Evolutionary conservation across 2,113 vertebrate genomes (phyloP), one percentile per base, ranked within the genome.

Genomic region (Ictalurus punctatus): DNA sequence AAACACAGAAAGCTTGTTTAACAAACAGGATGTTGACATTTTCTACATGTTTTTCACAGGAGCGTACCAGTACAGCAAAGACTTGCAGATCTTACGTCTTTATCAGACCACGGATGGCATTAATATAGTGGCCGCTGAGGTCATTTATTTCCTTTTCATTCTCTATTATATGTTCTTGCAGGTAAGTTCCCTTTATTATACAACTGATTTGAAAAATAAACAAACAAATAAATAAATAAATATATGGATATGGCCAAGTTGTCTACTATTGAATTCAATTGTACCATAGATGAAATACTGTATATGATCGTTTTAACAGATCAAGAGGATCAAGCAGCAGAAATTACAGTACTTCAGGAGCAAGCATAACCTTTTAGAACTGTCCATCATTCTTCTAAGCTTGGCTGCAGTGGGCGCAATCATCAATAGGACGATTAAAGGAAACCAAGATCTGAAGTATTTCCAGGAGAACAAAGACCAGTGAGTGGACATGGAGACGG

Each of bases 161-260:
- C 67, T 97, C 81, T 97, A 98, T 93, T 99, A 99, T 93, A 99
- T 99, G 98, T 92, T 94, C 88, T 89, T 96, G 30, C 98, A 99
- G 97, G 98, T 99, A 90, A 95, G 94, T 59, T 5, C 73, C 25
- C 54, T 89, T 91, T 16, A 10, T 23, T 25, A 76, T 76, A 44
- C 4, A 40, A 44, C 2, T 4, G 19, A 44, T 76, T 3, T 69
- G 12, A 5, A 5, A 44, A 48, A 48, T 48, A 48, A 48, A 48
- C 5, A 44, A 44, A 6, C 4, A 0, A 44, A 44, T 44, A 6
- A 48, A 48, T 48, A 8, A 48, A 48, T 48, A 48, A 48, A 48
- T 44, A 44, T 44, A 76, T 1, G 9, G 8, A 44, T 23, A 76
- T 12, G 19, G 4, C 40, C 8, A 23, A 10, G 27, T n/a, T n/a